Base-by-base conservation (phyloP, 2,113 vertebrate species). In the Chitala chitala region DNA sequence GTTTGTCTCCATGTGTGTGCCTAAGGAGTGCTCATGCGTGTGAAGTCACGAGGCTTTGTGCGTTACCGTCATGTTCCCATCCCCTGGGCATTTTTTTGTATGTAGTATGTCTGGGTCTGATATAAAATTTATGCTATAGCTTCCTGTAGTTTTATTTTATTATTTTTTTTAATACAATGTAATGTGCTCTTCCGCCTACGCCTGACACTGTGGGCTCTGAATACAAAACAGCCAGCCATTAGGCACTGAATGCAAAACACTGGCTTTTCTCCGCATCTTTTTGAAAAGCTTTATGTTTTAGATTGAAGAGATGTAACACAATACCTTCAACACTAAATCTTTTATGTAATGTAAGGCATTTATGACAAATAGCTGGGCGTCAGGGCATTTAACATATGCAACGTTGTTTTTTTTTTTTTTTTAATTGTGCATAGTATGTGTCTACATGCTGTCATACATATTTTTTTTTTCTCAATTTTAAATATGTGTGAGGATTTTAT, bases 121-220 rank as follows among this genome's bases (percentile, higher is more conserved):
- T 26, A 9, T 13, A 33, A 24, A 31, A 26, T 65, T 70, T 63
- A 38, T 38, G 36, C 56, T 58, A 61, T 50, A 40, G 22, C 50
- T 72, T 56, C 53, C 46, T 12, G n/a, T 17, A 20, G 5, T 5
- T 58, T 22, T 69, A n/a, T 44, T 75, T 46, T 59, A 33, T 9
- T 26, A 7, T 40, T 29, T 48, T 77, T 33, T 56, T 38, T 38
- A 17, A 17, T 46, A 72, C n/a, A 51, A 68, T 68, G 40, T 69
- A 77, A 73, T 77, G 70, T 59, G 51, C 58, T 58, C 51, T 56
- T 65, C 50, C 38, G 5, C 75, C 75, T 64, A 46, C 75, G 36
- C 69, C 36, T 24, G 17, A 65, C 59, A 65, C 36, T 17, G 1
- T 56, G 26, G 55, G 50, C n/a, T 66, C 56, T 56, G 71, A 73